A percentile compares a stretch with the other conserved stretches of the same genome.
Conservation (phyloP, 2,888 invertebrate genomes). For the Drosophila anomalata region DNA sequence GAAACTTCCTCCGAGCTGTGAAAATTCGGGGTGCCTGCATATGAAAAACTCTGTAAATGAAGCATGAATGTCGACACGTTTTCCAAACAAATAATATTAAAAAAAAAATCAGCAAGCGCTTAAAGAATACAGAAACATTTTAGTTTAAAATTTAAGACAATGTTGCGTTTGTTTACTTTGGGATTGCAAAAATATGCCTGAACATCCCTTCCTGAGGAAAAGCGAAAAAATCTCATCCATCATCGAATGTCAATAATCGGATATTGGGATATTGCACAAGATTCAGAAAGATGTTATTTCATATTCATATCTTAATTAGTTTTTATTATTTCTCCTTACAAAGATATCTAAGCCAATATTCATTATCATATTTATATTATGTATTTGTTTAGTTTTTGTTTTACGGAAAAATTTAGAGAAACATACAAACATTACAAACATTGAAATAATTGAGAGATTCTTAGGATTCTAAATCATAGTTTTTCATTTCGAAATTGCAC, state of each 20-base stretch:
- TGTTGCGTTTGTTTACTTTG: neutral
- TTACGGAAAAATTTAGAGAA: conserved; percentile 58
- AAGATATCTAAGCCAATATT: conserved; percentile 39
- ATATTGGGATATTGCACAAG: conserved; percentile 10
- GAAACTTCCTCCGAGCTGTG: conserved; percentile 27
- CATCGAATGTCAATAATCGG: conserved; percentile 71
- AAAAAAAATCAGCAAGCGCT: neutral
- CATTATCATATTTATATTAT: conserved; percentile 61
- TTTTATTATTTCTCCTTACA: conserved; percentile 47
- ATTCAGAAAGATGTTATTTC: conserved; percentile 26
- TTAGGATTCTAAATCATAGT: conserved; percentile 41
- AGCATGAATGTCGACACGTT: conserved; percentile 66
- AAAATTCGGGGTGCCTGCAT: conserved; percentile 42
- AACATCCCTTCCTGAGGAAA: conserved; percentile 55
- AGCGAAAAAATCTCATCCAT: conserved; percentile 65
- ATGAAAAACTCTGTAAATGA: conserved; percentile 56
- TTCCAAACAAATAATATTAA: conserved; percentile 32
- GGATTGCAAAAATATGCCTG: conserved; percentile 22
- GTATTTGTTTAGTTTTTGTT: conserved; percentile 52
- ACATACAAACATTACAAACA: conserved; percentile 78
- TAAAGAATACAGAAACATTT: neutral
- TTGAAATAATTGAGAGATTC: conserved; percentile 55
- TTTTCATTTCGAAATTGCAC: conserved; percentile 61
- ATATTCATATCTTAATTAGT: conserved; percentile 45
- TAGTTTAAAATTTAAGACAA: neutral